phyloP scores from a whole-genome alignment of 1,140 invertebrate genomes.

The Drosophila arizonae region DNA sequence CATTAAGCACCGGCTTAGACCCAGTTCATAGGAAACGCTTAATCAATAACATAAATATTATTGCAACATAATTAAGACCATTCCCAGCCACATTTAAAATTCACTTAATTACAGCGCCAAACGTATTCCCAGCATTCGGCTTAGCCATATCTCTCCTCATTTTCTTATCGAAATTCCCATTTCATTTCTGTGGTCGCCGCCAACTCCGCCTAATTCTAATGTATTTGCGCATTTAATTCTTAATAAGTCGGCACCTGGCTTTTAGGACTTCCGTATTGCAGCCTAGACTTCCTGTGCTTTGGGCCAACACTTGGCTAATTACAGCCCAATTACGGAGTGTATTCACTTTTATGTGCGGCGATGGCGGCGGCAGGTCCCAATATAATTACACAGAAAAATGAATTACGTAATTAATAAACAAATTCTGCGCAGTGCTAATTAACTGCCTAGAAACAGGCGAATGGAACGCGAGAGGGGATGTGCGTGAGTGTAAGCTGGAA shows the following conservation, averaged over 20 bases:
- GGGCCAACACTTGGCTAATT: constrained; percentile 47
- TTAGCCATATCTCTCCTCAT: neutral
- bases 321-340: constrained; percentile 43
- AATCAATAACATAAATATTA: no score
- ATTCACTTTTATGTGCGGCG: constrained; percentile 40
- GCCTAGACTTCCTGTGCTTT: constrained; percentile 10
- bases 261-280: constrained; percentile 2
- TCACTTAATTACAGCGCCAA: neutral
- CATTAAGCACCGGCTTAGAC: no score
- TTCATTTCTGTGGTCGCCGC: neutral
- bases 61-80: neutral
- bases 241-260: constrained; percentile 34
- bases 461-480: neutral
- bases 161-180: constrained; percentile 1
- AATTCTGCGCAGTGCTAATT: constrained; percentile 55
- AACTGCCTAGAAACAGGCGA: constrained; percentile 26
- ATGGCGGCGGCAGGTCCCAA: constrained; percentile 41
- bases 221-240: constrained; percentile 34
- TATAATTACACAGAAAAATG: constrained; percentile 57
- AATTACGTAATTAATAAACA: constrained; percentile 60
- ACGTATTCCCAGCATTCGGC: neutral
- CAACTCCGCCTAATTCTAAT: neutral
- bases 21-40: no score
- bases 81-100: neutral
- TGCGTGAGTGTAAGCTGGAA: neutral